These are phyloP conservation scores for Charaxes varanes DNA, from an alignment of 1,140 invertebrate species.

Conservation along the genomic window DNA sequence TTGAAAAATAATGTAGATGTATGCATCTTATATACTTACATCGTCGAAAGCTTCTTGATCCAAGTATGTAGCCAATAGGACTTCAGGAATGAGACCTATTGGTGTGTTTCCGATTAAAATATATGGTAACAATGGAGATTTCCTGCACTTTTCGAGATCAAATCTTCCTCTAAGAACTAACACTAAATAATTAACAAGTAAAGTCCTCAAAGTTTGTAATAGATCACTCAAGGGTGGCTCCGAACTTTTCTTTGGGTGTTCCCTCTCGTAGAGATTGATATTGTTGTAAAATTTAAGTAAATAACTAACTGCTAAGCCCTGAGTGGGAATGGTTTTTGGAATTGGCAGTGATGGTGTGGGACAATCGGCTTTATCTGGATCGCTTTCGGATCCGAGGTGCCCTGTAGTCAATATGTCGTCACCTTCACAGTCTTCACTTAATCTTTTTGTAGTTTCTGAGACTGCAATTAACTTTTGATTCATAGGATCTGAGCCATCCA, in stretches of 20 bases:
- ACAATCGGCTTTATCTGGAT: conserved; percentile 48
- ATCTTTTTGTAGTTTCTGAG: conserved; percentile 62
- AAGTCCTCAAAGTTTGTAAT: conserved; percentile 54
- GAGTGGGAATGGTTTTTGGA: conserved; percentile 52
- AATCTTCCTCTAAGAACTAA: conserved; percentile 57
- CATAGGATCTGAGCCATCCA: conserved; percentile 77
- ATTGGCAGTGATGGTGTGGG: conserved; percentile 50
- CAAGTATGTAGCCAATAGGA: conserved; percentile 53
- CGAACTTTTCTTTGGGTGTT: conserved; percentile 82
- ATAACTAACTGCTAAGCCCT: conserved; percentile 75
- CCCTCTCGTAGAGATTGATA: conserved; percentile 80
- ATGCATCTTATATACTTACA: conserved; percentile 31
- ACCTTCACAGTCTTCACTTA: conserved; percentile 51
- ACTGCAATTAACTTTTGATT: conserved; percentile 73
- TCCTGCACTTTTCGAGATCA: conserved; percentile 49
- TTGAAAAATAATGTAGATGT: too few species aligned
- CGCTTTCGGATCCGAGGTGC: conserved; percentile 41
- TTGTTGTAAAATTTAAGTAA: conserved; percentile 80
- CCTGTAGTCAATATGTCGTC: conserved; percentile 50
- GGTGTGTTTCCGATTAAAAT: conserved; percentile 58
- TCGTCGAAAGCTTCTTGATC: conserved; percentile 63
- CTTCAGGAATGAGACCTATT: conserved; percentile 59
- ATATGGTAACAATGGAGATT: conserved; percentile 61
- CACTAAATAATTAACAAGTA: conserved; percentile 63
- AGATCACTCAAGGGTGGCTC: conserved; percentile 72